Evolutionary conservation across 2,888 invertebrate species (phyloP).

Genomic region (Strigamia transsilvanica): DNA sequence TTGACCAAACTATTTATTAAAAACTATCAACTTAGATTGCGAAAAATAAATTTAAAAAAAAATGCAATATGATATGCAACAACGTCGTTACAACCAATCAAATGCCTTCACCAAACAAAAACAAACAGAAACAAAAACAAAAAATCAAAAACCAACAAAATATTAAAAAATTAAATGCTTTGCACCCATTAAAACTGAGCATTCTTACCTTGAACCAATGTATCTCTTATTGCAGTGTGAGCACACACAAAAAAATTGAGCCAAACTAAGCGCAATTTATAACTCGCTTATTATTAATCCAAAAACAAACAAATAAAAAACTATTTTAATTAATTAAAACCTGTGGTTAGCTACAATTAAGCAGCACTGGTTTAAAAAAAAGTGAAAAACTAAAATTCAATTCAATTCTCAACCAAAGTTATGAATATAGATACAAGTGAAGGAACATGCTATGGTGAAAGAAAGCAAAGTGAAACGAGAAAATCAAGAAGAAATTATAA

Average conservation of each 20-base stretch:
- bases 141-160: not conserved
- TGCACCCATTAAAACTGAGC: slow-evolving; percentile 48
- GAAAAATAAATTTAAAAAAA: not conserved
- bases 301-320: too few species aligned
- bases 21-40: not conserved
- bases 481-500: slow-evolving; percentile 4
- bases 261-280: slow-evolving; percentile 35
- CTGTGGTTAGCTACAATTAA: not conserved
- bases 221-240: slow-evolving; percentile 53
- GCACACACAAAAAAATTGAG: slow-evolving; percentile 34
- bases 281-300: not conserved
- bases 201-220: slow-evolving; percentile 53
- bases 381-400: not conserved
- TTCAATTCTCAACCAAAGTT: not conserved
- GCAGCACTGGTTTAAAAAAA: not conserved
- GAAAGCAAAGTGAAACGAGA: slow-evolving; percentile 26
- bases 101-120: not conserved
- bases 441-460: not conserved
- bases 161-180: slow-evolving; percentile 17
- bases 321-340: too few species aligned
- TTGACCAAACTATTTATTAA: slow-evolving; percentile 16
- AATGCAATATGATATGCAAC: slow-evolving; percentile 28
- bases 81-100: slow-evolving; percentile 5
- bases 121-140: slow-evolving; percentile 1
- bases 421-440: slow-evolving; percentile 20